Evolutionary conservation across 2,797 vertebrate species (phyloP), one percentile per base, ranked within the genome.

Genomic region (Anguilla obscura): DNA sequence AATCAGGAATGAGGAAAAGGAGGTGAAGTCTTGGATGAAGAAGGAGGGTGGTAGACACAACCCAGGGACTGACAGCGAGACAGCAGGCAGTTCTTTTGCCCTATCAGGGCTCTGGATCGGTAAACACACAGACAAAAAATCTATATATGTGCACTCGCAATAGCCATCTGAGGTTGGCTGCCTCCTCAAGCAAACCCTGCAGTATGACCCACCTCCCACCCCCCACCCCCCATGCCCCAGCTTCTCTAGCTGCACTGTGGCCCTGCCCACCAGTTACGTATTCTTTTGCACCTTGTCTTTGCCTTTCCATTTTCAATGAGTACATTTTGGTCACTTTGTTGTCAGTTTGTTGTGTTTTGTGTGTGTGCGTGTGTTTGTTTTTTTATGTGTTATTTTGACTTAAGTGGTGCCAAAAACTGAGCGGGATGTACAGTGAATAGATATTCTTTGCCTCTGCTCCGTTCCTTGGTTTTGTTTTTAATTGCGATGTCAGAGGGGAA

Each of bases 401-500:
- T 80, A 86, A 83, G 90, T 79, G 40, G 71, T 71, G 87, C 87
- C 87, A 91, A 91, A 90, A 89, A 85, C 56, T 83, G 71, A 87
- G 85, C 21, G 84, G 21, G 87, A n/a, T 36, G 69, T 30, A 85
- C 52, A 79, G 74, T 40, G 74, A 48, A 82, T 24, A 82, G 79
- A 82, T 40, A 30, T 33, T 84, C 76, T 76, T 85, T 63, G 24
- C 58, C 24, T 45, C 56, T 45, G 24, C 16, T 52, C 71, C 52
- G 50, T 86, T 84, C 84, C 76, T 80, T 16, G 14, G 30, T 76
- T 40, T 87, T 88, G 87, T 89, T 85, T n/a, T 85, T 56, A 74
- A 85, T 71, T 80, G 84, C 80, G 76, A 74, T 88, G 89, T 90
- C 89, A 91, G 91, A 94, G 93, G 93, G 92, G 93, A 94, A 86